Percentiles rank a stretch among this genome's conserved stretches.
Conservation (phyloP, 2,797 vertebrate species). For the Trichosurus vulpecula region DNA sequence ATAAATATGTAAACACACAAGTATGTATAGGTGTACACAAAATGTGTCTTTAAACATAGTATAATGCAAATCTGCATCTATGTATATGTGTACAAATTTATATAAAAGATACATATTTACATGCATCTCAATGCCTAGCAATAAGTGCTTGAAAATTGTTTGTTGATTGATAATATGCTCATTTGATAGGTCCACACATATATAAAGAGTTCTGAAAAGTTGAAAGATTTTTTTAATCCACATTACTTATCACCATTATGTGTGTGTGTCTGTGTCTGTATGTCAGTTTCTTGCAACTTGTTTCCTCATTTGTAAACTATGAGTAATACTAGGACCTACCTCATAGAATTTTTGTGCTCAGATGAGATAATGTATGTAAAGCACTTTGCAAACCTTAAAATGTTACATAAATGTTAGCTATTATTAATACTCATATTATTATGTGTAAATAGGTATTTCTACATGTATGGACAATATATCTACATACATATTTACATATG, state of each 20-base stretch:
- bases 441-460: neutral
- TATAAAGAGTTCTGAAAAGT: neutral
- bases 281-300: neutral
- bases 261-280: neutral
- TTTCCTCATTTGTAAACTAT: neutral
- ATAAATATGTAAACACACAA: neutral
- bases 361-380: neutral
- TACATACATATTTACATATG: neutral
- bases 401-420: neutral
- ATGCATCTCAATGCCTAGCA: neutral
- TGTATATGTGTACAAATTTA: neutral
- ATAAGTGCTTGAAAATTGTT: neutral
- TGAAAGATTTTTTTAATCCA: neutral
- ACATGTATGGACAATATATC: neutral
- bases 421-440: neutral
- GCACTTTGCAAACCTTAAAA: neutral
- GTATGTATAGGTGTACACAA: neutral
- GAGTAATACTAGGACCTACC: neutral
- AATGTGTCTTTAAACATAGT: neutral
- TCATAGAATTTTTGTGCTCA: neutral
- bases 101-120: neutral
- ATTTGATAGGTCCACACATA: neutral
- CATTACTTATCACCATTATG: neutral
- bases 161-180: neutral
- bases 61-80: neutral